Evolutionary conservation across 2,888 invertebrate genomes (phyloP), one percentile per base, ranked within the genome.

Genomic region (Zaprionus lineosus): DNA sequence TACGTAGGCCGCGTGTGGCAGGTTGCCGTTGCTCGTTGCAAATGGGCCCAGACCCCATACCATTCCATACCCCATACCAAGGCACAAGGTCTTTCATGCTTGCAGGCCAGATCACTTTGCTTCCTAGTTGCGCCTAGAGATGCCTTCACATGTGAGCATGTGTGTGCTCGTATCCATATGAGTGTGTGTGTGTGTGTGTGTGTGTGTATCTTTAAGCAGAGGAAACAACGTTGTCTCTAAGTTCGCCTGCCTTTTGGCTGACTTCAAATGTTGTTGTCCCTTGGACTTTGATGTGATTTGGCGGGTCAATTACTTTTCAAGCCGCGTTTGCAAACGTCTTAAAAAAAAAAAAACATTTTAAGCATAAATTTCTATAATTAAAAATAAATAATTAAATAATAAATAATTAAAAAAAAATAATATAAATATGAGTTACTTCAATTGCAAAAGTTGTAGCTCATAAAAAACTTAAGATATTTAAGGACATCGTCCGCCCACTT

Each of bases 1-100:
- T 84, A 82, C 84, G 82, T 86, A 82, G 86, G 85, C 81, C 71
- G 77, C 70, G 86, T 83, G 84, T 83, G 86, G 82, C 78, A 84
- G 76, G 76, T 74, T 79, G 77, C 76, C 75, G 75, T 84, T 73
- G 76, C 62, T 46, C 53, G 44, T 67, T 66, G 72, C 68, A 70
- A 47, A 47, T 73, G 68, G 65, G 56, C 73, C 56, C 62, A 41
- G 36, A 46, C 48, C 41, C 18, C n/a, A n/a, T n/a, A n/a, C n/a
- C n/a, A n/a, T n/a, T n/a, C 12, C 31, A 28, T 37, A 31, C 72
- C 60, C 69, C 68, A 76, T 67, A 75, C 66, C n/a, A n/a, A n/a
- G n/a, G n/a, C n/a, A 29, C 83, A 84, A 87, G 87, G 84, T 86
- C 86, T 84, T 76, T 66, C 58, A 63, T 51, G 81, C 81, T 76